Conservation (phyloP, 2,888 invertebrate genomes). For the Aproaerema taeniolella region DNA sequence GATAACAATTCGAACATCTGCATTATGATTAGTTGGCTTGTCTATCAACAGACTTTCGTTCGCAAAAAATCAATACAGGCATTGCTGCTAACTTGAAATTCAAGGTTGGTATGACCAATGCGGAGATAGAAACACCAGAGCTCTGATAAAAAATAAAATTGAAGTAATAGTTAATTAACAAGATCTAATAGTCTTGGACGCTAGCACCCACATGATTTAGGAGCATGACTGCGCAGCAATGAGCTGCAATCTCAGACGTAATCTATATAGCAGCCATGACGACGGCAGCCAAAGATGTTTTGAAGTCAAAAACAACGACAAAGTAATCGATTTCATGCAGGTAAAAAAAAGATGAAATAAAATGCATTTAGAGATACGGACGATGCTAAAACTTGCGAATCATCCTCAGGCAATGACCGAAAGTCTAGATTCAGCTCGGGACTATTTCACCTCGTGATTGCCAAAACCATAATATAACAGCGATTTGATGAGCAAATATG, state of each 20-base stretch:
- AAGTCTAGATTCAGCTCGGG: conserved; percentile 50
- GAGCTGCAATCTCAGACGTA: conserved; percentile 66
- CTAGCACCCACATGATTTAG: conserved; percentile 53
- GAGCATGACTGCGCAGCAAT: conserved; percentile 65
- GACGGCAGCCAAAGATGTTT: conserved; percentile 58
- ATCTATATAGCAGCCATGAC: conserved; percentile 69
- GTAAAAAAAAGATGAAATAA: conserved; percentile 44
- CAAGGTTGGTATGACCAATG: conserved; percentile 40
- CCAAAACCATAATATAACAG: conserved; percentile 48
- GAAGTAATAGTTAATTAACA: conserved; percentile 65
- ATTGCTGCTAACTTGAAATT: conserved; percentile 30
- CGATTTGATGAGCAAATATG: conserved; percentile 54
- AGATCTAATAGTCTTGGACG: conserved; percentile 53
- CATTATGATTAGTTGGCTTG: conserved; percentile 54
- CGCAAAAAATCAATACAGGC: conserved; percentile 32
- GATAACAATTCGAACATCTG: conserved; percentile 62
- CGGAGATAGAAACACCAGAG: conserved; percentile 28
- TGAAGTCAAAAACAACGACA: conserved; percentile 61
- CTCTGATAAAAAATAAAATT: conserved; percentile 40
- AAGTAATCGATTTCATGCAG: conserved; percentile 64
- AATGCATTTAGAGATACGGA: conserved; percentile 51
- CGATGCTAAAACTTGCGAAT: conserved; percentile 57
- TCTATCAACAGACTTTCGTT: conserved; percentile 53
- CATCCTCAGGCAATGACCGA: conserved; percentile 71
- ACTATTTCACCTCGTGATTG: conserved; percentile 31